Base-by-base conservation (phyloP, 2,888 invertebrate genomes). In the Tanytarsus gracilentus region DNA sequence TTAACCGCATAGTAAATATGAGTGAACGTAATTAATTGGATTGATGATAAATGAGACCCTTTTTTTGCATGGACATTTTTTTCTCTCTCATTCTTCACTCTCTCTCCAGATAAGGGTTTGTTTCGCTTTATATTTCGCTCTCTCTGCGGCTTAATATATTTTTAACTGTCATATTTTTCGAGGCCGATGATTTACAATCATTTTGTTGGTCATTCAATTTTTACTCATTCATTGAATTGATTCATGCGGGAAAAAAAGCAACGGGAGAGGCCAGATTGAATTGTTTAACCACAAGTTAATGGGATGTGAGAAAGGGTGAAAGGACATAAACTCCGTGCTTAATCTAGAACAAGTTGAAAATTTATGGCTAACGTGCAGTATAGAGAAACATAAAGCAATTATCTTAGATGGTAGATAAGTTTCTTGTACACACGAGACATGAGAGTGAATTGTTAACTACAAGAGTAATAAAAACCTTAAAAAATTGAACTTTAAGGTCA, bases 1-100 rank as follows among this genome's bases (percentile, higher is more conserved):
- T 53, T 21, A 30, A 53, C 53, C 53, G 56, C 56, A n/a, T n/a
- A 56, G 56, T 56, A 56, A 56, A 56, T 56, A 56, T 50, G 50
- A 50, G 39, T 23, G 44, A 44, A 44, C 44, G 44, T 23, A 29
- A 56, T 56, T 56, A 56, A 56, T 56, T 56, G 56, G 56, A 56
- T 44, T 39, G 56, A 56, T 56, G 44, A 44, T 44, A 44, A 44
- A 44, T 44, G 44, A 44, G 44, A 23, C 44, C 44, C 5, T 44
- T 44, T 39, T 44, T 33, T 18, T 56, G 56, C 16, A 50, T 14
- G 50, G 50, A 6, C 27, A 26, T 50, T 50, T 50, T 26, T 8
- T 50, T 9, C 26, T 50, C n/a, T n/a, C n/a, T n/a, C n/a, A n/a
- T 50, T 25, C 25, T 23, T 14, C 9, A 48, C 48, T 18, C 21